Percentiles rank a stretch among this genome's conserved stretches.
These are phyloP conservation scores for Meghimatium bilineatum DNA, from an alignment of 2,888 invertebrate species.

Conservation along the genomic window DNA sequence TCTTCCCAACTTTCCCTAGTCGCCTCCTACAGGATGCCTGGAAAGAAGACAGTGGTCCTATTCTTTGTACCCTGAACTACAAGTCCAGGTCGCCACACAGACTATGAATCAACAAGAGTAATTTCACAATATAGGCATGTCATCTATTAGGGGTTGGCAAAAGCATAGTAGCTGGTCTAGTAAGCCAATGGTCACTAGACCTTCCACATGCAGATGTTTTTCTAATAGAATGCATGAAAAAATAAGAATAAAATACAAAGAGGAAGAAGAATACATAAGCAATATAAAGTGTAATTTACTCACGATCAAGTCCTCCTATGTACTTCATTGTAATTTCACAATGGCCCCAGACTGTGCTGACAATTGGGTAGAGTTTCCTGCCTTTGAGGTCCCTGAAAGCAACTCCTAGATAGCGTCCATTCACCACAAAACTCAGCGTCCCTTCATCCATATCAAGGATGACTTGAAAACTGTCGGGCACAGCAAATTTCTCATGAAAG, in stretches of 20 bases:
- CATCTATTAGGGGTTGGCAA: too few relatives aligned
- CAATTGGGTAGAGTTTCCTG: constrained; percentile 97
- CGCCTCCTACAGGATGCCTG: too few relatives aligned
- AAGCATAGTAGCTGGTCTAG: too few relatives aligned
- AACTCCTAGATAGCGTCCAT: constrained; percentile 86
- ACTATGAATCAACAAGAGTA: too few relatives aligned
- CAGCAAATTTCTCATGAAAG: constrained; percentile 90
- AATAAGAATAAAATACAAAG: too few relatives aligned
- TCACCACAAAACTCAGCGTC: constrained; percentile 94
- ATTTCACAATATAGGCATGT: too few relatives aligned
- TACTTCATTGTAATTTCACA: constrained; percentile 99
- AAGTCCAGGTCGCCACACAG: too few relatives aligned
- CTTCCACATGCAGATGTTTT: not conserved
- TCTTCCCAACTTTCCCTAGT: too few relatives aligned
- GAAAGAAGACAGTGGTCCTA: too few relatives aligned
- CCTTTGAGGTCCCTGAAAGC: constrained; percentile 90
- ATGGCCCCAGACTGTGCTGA: constrained; percentile 99
- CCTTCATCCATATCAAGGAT: constrained; percentile 99
- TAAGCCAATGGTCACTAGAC: too few relatives aligned
- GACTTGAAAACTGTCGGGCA: constrained; percentile 80
- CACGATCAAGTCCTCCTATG: constrained; percentile 98
- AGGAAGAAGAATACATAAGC: not conserved
- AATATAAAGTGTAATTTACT: constrained; percentile 80
- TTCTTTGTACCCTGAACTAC: too few relatives aligned
- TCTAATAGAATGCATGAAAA: not conserved